Evolutionary conservation across 2,797 vertebrate species (phyloP).

Genomic region (Fratercula arctica): DNA sequence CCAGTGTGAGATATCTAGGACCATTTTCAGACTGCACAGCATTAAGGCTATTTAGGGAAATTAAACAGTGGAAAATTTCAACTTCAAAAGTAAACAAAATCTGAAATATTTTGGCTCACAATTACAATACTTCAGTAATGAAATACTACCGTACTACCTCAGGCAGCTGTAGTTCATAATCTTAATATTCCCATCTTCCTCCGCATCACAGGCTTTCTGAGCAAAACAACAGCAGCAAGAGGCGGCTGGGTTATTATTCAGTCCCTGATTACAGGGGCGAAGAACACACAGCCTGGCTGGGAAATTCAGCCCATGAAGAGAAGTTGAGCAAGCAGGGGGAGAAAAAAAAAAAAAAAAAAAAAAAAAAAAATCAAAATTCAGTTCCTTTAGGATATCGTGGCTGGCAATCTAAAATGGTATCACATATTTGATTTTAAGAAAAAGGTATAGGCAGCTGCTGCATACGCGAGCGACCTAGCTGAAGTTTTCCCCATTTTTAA

Average conservation of each 20-base stretch:
- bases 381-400: neutral
- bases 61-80: constrained; percentile 51
- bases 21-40: neutral
- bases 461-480: neutral
- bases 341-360: no score
- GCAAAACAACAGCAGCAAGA: neutral
- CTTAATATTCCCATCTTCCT: neutral
- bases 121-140: constrained; percentile 36
- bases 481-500: neutral
- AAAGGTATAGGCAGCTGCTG: neutral
- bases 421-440: neutral
- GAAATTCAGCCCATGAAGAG: neutral
- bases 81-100: constrained; percentile 44
- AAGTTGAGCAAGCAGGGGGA: neutral
- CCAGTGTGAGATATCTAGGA: neutral
- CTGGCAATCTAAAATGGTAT: neutral
- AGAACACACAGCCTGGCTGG: neutral
- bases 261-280: neutral
- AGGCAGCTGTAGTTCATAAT: constrained; percentile 20
- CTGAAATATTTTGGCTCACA: constrained; percentile 35
- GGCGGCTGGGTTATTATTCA: neutral
- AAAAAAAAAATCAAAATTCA: neutral
- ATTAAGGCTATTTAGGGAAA: constrained; percentile 14
- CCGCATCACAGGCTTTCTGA: neutral
- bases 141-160: constrained; percentile 17